Base-by-base conservation (phyloP, 2,113 vertebrate genomes). In the Poeciliopsis turrubarensis region DNA sequence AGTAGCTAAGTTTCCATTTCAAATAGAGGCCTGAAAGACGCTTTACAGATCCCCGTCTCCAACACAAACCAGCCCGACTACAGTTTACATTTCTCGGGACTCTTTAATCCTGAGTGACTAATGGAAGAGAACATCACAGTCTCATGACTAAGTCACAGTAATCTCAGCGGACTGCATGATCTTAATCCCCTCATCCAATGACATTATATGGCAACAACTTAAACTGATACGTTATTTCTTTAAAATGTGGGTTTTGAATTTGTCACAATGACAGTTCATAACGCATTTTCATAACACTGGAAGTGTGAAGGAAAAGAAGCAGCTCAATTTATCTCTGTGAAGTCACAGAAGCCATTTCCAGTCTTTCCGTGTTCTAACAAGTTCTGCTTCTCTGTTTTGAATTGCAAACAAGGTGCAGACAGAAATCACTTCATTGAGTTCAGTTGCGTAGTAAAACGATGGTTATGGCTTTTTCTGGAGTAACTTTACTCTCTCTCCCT, bases 1-100 rank as follows among this genome's bases (percentile, higher is more conserved):
- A 44, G 51, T n/a, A 47, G 76, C 65, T 75, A 85, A 78, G 70
- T 83, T 87, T 89, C 85, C 81, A 80, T 80, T 82, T 88, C 47
- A 76, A 65, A 82, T 9, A 25, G 86, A 72, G 60, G 8, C 1
- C 34, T 74, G 32, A 13, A 30, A 73, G 63, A 87, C 62, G 47
- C 67, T 75, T 76, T 51, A 66, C 70, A 44, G 31, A 73, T 64
- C 47, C 74, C 31, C 34, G 4, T 30, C 62, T 75, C 57, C 70
- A 72, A 74, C 75, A 75, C 54, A 75, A 79, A 81, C 75, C 62
- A 73, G 67, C 67, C 75, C 37, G 54, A 75, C 44, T 60, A 68
- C 71, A 76, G 77, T 86, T 89, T 82, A 87, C 82, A 75, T 78
- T 84, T 65, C 85, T 57, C 2, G 11, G 22, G 67, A 72, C 60